Percentiles rank a stretch among this genome's conserved stretches.
Evolutionary conservation across 2,888 invertebrate genomes (phyloP).

Genomic region (Oasisia sp.): DNA sequence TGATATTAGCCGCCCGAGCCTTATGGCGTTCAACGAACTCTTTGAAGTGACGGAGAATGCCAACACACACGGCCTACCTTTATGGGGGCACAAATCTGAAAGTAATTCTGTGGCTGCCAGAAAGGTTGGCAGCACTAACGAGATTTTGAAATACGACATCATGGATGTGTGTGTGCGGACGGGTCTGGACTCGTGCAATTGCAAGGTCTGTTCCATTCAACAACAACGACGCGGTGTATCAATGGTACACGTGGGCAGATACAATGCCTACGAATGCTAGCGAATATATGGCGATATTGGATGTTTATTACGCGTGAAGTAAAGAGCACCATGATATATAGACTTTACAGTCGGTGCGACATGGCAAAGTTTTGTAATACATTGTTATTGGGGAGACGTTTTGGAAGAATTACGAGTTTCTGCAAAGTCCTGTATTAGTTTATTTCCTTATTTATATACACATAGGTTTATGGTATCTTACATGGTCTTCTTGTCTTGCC

Average conservation of each 20-base stretch:
- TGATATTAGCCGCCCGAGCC: not conserved
- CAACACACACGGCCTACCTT: not conserved
- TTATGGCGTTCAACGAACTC: not conserved
- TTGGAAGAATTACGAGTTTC: too few species aligned
- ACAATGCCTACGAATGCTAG: not conserved
- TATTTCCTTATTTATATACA: not conserved
- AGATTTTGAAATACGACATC: not conserved
- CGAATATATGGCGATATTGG: not conserved
- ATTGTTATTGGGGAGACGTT: too few species aligned
- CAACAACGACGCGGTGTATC: not conserved
- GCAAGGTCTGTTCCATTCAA: not conserved
- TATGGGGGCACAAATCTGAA: conserved; percentile 14
- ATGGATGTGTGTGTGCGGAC: not conserved
- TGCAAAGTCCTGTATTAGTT: too few species aligned
- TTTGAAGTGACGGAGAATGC: not conserved
- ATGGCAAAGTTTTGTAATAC: too few species aligned
- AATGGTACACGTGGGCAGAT: too few species aligned
- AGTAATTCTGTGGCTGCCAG: conserved; percentile 13
- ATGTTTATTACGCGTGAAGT: too few species aligned
- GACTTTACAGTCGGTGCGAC: too few species aligned
- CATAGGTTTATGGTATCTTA: not conserved
- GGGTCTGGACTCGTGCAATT: not conserved
- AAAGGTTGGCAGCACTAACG: not conserved
- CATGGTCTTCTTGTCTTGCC: too few species aligned
- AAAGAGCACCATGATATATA: too few species aligned